Evolutionary conservation across 2,113 vertebrate genomes (phyloP), one percentile per base, ranked within the genome.

Genomic region (Paedocypris sp.): DNA sequence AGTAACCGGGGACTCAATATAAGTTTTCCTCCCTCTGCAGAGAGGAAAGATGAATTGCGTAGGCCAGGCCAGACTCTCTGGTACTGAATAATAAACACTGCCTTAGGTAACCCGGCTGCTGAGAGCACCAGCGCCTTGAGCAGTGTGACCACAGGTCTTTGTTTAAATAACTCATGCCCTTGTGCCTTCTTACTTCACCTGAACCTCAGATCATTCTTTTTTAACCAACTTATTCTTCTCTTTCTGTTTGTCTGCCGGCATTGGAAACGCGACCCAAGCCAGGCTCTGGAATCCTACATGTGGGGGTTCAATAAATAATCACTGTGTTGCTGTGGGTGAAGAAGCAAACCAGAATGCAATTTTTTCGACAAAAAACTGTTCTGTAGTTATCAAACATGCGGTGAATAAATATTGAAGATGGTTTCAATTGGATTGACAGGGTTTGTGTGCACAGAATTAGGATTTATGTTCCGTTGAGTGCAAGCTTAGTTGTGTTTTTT

Each of bases 51-150:
- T 75, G 35, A 73, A 75, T 76, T 63, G 60, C 19, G 39, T 38
- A 51, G 70, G 64, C 45, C 52, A 33, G 67, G 36, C 35, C 45
- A 23, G 71, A 47, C 48, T 62, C 42, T 2, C 57, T 52, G 60
- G 69, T 62, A 51, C 60, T 69, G 70, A 75, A 74, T 73, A 69
- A 75, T 56, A 73, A 75, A 68, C 65, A 72, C 45, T 32, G 69
- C 71, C 69, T 64, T 23, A 64, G 59, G 66, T 71, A 68, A 60
- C 41, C 62, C 31, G 46, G 36, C 41, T 47, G 31, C 23, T 15
- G 41, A 58, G 42, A 64, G 48, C 50, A 49, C 39, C 20, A 31
- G 31, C 39, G 58, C 70, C 71, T 73, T 42, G 8, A 73, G 72
- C 72, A 22, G 38, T 39, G 22, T 53, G 19, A 51, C 50, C 72